These are phyloP conservation scores for Nephila pilipes DNA, from an alignment of 1,140 invertebrate genomes.

Conservation along the genomic window DNA sequence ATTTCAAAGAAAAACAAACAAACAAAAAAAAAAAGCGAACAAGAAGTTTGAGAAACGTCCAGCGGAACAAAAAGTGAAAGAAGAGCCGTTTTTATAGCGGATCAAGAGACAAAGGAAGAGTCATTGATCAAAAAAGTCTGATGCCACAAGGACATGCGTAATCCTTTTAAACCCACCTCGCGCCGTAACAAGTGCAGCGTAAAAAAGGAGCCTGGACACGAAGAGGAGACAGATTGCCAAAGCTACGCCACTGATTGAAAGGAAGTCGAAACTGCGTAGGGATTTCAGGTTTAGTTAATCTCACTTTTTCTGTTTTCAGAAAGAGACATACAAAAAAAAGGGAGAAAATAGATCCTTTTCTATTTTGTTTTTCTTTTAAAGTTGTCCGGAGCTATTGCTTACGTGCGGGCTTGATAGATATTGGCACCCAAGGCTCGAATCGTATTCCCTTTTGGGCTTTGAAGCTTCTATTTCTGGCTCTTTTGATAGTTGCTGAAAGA, in stretches of 20 bases:
- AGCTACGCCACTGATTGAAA: conserved; percentile 3
- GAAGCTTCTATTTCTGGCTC: background rate
- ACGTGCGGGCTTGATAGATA: background rate
- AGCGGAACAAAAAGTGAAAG: conserved; percentile 6
- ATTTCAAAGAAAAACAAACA: background rate
- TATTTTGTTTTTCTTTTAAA: background rate
- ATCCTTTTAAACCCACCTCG: conserved; percentile 63
- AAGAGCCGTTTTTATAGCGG: conserved; percentile 39
- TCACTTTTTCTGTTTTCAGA: conserved; percentile 48
- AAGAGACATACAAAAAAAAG: background rate
- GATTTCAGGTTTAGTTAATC: conserved; percentile 68
- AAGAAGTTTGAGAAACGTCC: conserved; percentile 24
- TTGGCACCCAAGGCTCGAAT: background rate
- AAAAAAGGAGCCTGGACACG: conserved; percentile 43
- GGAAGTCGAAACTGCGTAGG: conserved; percentile 12
- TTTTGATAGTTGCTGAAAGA: background rate
- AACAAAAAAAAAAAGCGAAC: background rate
- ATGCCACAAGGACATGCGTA: conserved; percentile 63
- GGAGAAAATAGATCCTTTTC: background rate
- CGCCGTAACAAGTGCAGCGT: conserved; percentile 53
- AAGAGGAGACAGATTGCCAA: conserved; percentile 48
- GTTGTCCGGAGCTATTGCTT: background rate
- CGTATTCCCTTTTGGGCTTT: background rate
- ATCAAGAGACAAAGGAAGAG: conserved; percentile 37
- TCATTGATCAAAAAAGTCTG: conserved; percentile 51